Percentiles rank a stretch among this genome's conserved stretches.
These are phyloP conservation scores for Hippasteria phrygiana DNA, from an alignment of 53 echinoderm and acorn worm species.

Conservation along the genomic window DNA sequence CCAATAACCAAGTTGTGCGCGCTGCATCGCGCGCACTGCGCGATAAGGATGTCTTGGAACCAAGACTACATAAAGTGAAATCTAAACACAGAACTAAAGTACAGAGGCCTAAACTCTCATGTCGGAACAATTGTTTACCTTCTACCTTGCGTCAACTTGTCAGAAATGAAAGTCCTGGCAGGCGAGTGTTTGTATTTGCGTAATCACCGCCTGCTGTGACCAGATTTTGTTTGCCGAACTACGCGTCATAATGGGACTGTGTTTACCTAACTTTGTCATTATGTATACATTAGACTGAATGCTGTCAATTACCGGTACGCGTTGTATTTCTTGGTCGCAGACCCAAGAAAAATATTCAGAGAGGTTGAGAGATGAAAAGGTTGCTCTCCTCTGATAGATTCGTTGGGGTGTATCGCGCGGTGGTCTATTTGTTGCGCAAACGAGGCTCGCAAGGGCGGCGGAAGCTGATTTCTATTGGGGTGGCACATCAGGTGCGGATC, in stretches of 20 bases:
- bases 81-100: neutral
- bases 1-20: no score
- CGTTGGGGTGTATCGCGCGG: neutral
- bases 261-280: constrained; percentile 24
- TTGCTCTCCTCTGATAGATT: neutral
- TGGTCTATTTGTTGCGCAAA: neutral
- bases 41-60: no score
- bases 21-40: no score
- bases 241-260: neutral
- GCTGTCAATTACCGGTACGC: neutral
- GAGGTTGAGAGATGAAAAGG: constrained; percentile 1
- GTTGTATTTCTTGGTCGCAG: neutral
- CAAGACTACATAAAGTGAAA: no score
- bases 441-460: no score
- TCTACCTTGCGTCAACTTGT: neutral
- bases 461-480: no score
- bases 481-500: no score
- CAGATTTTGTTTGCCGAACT: neutral
- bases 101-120: neutral
- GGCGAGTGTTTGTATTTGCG: neutral
- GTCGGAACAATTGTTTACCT: neutral
- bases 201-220: neutral
- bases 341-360: constrained; percentile 1
- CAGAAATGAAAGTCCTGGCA: neutral
- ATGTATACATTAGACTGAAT: neutral